Evolutionary conservation across 2,113 vertebrate genomes (phyloP), one percentile per base, ranked within the genome.

Genomic region (Sturnus vulgaris): DNA sequence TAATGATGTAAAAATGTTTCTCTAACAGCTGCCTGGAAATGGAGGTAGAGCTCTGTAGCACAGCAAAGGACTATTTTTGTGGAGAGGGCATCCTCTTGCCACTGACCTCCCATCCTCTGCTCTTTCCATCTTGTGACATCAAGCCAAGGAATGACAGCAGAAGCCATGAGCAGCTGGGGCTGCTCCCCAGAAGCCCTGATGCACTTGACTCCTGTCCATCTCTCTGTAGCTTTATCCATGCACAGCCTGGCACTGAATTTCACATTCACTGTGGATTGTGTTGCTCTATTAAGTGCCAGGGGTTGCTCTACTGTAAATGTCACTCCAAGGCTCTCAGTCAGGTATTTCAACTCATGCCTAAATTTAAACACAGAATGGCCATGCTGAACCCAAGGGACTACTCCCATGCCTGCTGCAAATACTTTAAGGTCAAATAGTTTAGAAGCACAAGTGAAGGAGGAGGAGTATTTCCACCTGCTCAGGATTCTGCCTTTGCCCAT

Each of bases 151-250:
- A 47, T 85, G 93, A 87, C 86, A 95, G 84, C 84, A 59, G 91
- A 63, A 89, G 64, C 46, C 56, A 2, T 1, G 61, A 96, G 60
- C 92, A 92, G 88, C 84, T 82, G 39, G 42, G 59, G 64, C 33
- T 83, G 79, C 57, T 92, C 78, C 69, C 78, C 69, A 84, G 47
- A 89, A 95, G 59, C 50, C 70, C 88, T 72, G 73, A 83, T 39
- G 47, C 92, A 87, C 84, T 96, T 93, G 84, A 90, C 90, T 90
- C 82, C 89, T 91, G 92, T 94, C 94, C 87, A 35, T 94, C 75
- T 91, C 70, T 47, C 69, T 90, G 3, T 14, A 42, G 86, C 81
- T 85, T 85, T 77, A 89, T 80, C 80, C 47, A 18, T 7, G 35
- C 12, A 7, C 52, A 95, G 57, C 53, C 55, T 91, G 78, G 86